Conservation (phyloP, 2,797 vertebrate genomes). For the Margarornis squamiger region DNA sequence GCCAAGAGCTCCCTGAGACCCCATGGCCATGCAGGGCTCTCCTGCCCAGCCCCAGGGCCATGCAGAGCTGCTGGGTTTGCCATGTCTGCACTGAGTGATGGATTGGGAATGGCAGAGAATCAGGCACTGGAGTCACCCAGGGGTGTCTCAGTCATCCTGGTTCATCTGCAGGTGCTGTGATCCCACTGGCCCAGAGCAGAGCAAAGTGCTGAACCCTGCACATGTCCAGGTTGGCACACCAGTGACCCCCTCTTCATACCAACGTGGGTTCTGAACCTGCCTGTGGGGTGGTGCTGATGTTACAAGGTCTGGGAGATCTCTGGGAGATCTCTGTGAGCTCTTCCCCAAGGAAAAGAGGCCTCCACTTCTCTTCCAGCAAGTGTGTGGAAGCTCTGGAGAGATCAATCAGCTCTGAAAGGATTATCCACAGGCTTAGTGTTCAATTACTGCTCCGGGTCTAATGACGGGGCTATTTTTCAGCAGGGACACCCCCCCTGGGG, state of each 20-base stretch:
- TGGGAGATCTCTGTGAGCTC: neutral
- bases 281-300: neutral
- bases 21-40: neutral
- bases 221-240: rapidly evolving
- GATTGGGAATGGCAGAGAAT: neutral
- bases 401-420: neutral
- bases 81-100: rapidly evolving
- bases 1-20: neutral
- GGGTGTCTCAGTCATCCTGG: rapidly evolving
- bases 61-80: neutral
- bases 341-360: neutral
- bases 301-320: no score
- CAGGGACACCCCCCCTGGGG: neutral
- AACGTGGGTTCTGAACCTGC: neutral
- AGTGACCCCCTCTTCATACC: neutral
- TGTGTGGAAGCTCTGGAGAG: neutral
- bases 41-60: neutral
- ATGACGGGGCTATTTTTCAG: neutral
- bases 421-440: neutral
- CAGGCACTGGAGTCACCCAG: no score
- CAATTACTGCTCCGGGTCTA: neutral
- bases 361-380: neutral
- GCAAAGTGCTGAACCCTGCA: neutral
- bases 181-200: neutral
- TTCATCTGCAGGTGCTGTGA: neutral